Base-by-base conservation (phyloP, 2,797 vertebrate species). In the Crenichthys baileyi region DNA sequence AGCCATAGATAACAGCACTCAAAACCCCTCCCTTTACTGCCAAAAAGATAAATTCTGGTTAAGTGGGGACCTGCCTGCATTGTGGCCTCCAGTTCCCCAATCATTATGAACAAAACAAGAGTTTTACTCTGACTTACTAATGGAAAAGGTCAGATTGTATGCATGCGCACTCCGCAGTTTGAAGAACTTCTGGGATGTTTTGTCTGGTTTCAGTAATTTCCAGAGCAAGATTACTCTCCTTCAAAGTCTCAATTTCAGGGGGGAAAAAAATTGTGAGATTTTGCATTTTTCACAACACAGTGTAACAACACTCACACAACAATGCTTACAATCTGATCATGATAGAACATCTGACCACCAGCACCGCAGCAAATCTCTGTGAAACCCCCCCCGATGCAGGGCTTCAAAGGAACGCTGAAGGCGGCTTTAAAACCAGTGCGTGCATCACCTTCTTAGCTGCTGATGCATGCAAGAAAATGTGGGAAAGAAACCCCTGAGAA, bases 41-140 rank as follows among this genome's bases (percentile, higher is more conserved):
- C 95, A 95, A 95, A 96, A 95, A 96, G 95, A 96, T 96, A 95
- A 95, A 96, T 96, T 96, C 95, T 95, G 96, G 95, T 96, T 96
- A 96, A 96, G 94, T 95, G 94, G 94, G 92, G 94, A 95, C 91
- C 95, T 95, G 95, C 93, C 91, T 94, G 94, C 93, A 83, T 93
- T 92, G 90, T 94, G 94, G 92, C 93, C 94, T 94, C 92, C 91
- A 91, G 90, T 93, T 93, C 94, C 93, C 91, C 88, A 86, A 92
- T 96, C 94, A 95, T 95, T 95, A 95, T 83, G 91, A 94, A 94
- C 93, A 93, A 95, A 95, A 94, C 92, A 95, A 94, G 89, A 94
- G 92, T 94, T 95, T 95, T 94, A 95, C 78, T 92, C 92, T 93
- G 91, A 88, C 88, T 94, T 93, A 92, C 88, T 92, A 92, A 95